Evolutionary conservation across 2,888 invertebrate species (phyloP), one percentile per base, ranked within the genome.

Genomic region (Hemithea aestivaria): DNA sequence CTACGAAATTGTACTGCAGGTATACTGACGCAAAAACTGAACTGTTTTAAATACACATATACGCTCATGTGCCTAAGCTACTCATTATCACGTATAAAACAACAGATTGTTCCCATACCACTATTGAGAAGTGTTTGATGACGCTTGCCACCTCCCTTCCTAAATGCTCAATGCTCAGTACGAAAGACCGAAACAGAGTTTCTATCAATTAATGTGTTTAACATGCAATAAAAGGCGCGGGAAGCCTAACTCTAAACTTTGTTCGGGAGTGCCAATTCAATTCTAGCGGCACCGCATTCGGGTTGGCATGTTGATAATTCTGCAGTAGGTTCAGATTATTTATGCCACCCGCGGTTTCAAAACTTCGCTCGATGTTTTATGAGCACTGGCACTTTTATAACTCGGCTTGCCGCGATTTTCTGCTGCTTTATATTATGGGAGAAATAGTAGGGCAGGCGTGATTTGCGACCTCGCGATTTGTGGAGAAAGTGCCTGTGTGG

Each of bases 141-240:
- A n/a, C n/a, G n/a, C n/a, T n/a, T n/a, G n/a, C n/a, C n/a, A n/a
- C n/a, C n/a, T n/a, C n/a, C n/a, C n/a, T n/a, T n/a, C n/a, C n/a
- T n/a, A n/a, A n/a, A n/a, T n/a, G n/a, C n/a, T n/a, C n/a, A n/a
- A n/a, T 16, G 41, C 47, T 51, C 53, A 57, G 6, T 24, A 31
- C n/a, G n/a, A n/a, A n/a, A n/a, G n/a, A 59, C 54, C 56, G 57
- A 50, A 68, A 73, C 72, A 57, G 68, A 75, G 65, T 74, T 76
- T 56, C 75, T 55, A 74, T 78, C 70, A 77, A 78, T 82, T 80
- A 80, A 66, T 72, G 64, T 73, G 68, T 74, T 80, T 79, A 78
- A 74, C 76, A 78, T 76, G 76, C 79, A 76, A 78, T 80, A 81
- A 80, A 78, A 75, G 72, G 67, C 66, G 69, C 58, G 54, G 63